Conservation (phyloP, 2,888 invertebrate species). For the Beris morrisii region DNA sequence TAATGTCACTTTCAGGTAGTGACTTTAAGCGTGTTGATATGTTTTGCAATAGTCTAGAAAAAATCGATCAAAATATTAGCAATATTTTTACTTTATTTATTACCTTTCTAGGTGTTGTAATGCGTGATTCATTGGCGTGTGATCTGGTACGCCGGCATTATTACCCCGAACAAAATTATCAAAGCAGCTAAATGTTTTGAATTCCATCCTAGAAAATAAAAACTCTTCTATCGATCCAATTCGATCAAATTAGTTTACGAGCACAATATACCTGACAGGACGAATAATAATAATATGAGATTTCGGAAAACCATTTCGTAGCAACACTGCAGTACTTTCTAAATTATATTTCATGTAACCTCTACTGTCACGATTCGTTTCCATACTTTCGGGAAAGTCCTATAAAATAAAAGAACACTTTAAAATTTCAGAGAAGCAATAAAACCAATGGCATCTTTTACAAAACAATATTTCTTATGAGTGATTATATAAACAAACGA, state of each 20-base stretch:
- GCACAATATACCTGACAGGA: constrained; percentile 65
- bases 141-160: constrained; percentile 79
- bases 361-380: constrained; percentile 72
- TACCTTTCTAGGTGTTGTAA: constrained; percentile 73
- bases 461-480: too few species aligned
- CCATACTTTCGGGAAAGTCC: constrained; percentile 86
- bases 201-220: constrained; percentile 67
- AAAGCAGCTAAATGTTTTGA: constrained; percentile 82
- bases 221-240: constrained; percentile 37
- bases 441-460: too few species aligned
- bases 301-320: constrained; percentile 70
- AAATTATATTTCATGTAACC: constrained; percentile 79
- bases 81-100: not conserved
- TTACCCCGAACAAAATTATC: constrained; percentile 85
- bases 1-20: constrained; percentile 62
- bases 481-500: too few species aligned
- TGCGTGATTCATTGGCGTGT: constrained; percentile 71
- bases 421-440: not conserved
- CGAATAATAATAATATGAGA: constrained; percentile 73
- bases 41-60: constrained; percentile 61
- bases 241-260: not conserved
- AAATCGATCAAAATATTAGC: not conserved
- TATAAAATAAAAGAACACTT: constrained; percentile 50
- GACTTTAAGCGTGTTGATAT: constrained; percentile 61
- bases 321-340: constrained; percentile 71